Evolutionary conservation across 2,888 invertebrate genomes (phyloP).

Genomic region (Melieria crassipennis): DNA sequence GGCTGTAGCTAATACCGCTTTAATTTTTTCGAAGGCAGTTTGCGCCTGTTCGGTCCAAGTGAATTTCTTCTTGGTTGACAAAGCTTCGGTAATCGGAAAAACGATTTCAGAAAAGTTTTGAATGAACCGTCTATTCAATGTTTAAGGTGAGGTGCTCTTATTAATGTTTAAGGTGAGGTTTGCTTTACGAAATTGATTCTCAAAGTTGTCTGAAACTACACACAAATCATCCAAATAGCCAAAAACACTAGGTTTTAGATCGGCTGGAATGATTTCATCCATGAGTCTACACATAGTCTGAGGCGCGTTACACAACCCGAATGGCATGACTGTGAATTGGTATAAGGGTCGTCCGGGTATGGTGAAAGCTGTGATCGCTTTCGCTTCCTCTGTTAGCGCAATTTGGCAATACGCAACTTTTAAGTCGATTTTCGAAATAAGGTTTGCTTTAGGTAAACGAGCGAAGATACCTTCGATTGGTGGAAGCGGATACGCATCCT

Average conservation of each 20-base stretch:
- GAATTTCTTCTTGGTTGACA: slow-evolving; percentile 29
- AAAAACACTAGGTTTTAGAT: background rate
- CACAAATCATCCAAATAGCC: slow-evolving; percentile 17
- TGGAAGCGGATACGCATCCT: too few relatives aligned
- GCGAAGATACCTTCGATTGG: too few relatives aligned
- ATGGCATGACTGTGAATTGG: slow-evolving; percentile 16
- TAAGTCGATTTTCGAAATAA: slow-evolving; percentile 28
- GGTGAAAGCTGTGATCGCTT: slow-evolving; percentile 14
- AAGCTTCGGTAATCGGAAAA: slow-evolving; percentile 9
- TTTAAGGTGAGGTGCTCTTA: slow-evolving; percentile 35
- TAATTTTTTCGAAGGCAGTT: slow-evolving; percentile 32
- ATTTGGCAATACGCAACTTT: slow-evolving; percentile 38
- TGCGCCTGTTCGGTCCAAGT: slow-evolving; percentile 29
- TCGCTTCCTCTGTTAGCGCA: slow-evolving; percentile 31
- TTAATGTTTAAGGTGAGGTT: slow-evolving; percentile 39
- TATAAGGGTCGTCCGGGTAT: slow-evolving; percentile 6
- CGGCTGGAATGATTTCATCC: slow-evolving; percentile 9
- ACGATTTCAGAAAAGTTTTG: slow-evolving; percentile 34
- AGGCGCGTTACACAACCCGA: slow-evolving; percentile 10
- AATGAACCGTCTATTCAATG: slow-evolving; percentile 44
- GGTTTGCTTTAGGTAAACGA: too few relatives aligned
- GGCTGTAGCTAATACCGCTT: slow-evolving; percentile 25
- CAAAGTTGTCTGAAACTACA: slow-evolving; percentile 32
- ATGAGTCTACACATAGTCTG: slow-evolving; percentile 19
- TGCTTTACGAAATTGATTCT: slow-evolving; percentile 31